Conservation (phyloP, 2,797 vertebrate species). For the Garrulus glandarius region DNA sequence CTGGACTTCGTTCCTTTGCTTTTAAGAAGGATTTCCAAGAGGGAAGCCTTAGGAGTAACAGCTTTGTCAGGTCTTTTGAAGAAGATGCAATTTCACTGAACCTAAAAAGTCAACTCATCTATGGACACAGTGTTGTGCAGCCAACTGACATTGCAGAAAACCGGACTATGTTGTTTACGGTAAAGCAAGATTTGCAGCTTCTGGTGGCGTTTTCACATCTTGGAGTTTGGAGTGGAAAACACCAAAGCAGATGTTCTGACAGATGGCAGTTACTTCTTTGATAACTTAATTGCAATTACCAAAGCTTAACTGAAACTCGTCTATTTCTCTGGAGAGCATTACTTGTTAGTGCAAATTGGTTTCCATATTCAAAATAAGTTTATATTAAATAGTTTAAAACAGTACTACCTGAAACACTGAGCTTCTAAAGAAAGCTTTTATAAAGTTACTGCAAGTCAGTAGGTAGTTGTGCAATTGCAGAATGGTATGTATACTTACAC, state of each 20-base stretch:
- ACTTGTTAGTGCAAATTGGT: not conserved
- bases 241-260: not conserved
- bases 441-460: not conserved
- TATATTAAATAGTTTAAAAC: not conserved
- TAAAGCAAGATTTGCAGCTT: slow-evolving; percentile 64
- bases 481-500: not conserved
- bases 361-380: not conserved
- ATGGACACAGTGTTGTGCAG: slow-evolving; percentile 82
- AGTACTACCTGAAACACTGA: not conserved
- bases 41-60: slow-evolving; percentile 53
- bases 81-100: slow-evolving; percentile 86
- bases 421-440: not conserved
- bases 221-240: not conserved
- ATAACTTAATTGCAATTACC: not conserved
- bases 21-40: slow-evolving; percentile 81
- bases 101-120: slow-evolving; percentile 77
- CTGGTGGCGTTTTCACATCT: not conserved
- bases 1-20: slow-evolving; percentile 78
- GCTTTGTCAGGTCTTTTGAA: slow-evolving; percentile 84
- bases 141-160: slow-evolving; percentile 94
- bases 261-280: not conserved
- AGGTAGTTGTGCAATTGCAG: not conserved
- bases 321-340: not conserved
- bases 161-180: slow-evolving; percentile 96
- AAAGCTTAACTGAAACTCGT: not conserved